Evolutionary conservation across 2,113 vertebrate genomes (phyloP).

Genomic region (Pseudolaguvia tuberculata): DNA sequence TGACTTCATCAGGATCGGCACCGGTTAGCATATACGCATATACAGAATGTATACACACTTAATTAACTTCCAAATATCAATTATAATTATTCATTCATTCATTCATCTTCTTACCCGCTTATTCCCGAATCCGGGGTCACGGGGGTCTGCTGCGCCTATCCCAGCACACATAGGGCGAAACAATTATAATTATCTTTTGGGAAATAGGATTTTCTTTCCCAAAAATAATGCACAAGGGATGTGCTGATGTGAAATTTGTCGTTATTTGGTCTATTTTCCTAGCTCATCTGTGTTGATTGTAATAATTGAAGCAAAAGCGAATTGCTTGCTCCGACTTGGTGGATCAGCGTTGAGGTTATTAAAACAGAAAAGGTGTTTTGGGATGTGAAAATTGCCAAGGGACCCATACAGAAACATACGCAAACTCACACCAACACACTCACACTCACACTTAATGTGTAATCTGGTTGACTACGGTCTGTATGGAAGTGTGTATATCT

Average conservation of each 20-base stretch:
- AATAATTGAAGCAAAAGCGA: neutral
- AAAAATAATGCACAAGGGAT: neutral
- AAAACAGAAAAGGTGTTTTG: slow-evolving; percentile 13
- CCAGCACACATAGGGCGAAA: too few relatives aligned
- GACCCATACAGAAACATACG: neutral
- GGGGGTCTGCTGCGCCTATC: too few relatives aligned
- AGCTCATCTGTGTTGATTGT: neutral
- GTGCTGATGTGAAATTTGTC: neutral
- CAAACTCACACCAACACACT: neutral
- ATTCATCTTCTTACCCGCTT: too few relatives aligned
- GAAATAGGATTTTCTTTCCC: neutral
- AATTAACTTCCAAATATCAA: neutral
- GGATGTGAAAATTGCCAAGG: neutral
- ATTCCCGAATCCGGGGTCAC: too few relatives aligned
- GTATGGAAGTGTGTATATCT: slow-evolving; percentile 11
- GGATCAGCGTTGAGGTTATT: neutral
- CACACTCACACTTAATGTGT: neutral
- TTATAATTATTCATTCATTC: too few relatives aligned
- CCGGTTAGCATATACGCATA: slow-evolving; percentile 13
- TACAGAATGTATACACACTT: neutral
- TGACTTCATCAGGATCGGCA: slow-evolving; percentile 32
- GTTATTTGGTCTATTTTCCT: neutral
- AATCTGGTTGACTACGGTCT: neutral
- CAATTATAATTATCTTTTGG: neutral
- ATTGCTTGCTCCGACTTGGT: neutral